Conservation (phyloP, 2,113 vertebrate species). For the Ochotona curzoniae region DNA sequence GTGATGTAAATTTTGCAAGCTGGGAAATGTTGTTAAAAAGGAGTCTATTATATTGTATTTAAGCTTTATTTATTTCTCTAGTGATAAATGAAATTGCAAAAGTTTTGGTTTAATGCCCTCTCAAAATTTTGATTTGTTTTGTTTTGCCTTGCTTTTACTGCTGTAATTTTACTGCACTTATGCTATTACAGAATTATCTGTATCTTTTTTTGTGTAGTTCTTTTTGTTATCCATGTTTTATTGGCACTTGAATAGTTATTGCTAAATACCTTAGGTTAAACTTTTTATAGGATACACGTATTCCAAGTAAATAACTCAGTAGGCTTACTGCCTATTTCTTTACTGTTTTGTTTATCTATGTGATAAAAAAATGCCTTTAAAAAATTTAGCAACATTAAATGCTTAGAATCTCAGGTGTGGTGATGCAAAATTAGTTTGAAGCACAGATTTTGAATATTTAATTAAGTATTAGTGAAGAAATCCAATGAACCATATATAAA, state of each 20-base stretch:
- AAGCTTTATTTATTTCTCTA: conserved; percentile 38
- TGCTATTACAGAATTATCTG: conserved; percentile 11
- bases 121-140: conserved; percentile 33
- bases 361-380: conserved; percentile 51
- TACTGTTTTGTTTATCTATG: conserved; percentile 24
- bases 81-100: neutral
- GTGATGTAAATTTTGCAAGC: neutral
- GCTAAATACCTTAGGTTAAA: conserved; percentile 65
- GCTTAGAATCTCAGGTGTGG: conserved; percentile 41
- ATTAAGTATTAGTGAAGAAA: conserved; percentile 55
- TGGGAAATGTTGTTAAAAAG: conserved; percentile 36
- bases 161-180: conserved; percentile 30
- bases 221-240: conserved; percentile 45
- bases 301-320: conserved; percentile 10
- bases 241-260: neutral
- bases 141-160: conserved; percentile 60
- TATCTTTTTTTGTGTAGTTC: conserved; percentile 9
- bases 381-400: conserved; percentile 40
- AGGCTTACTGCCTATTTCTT: conserved; percentile 8
- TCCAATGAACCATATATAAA: conserved; percentile 56
- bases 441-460: conserved; percentile 51
- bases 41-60: neutral
- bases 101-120: conserved; percentile 36
- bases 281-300: conserved; percentile 61
- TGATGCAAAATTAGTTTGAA: conserved; percentile 66